A percentile compares a stretch with the other conserved stretches of the same genome.
Conservation (phyloP, 2,888 invertebrate species). For the Beris chalybata region DNA sequence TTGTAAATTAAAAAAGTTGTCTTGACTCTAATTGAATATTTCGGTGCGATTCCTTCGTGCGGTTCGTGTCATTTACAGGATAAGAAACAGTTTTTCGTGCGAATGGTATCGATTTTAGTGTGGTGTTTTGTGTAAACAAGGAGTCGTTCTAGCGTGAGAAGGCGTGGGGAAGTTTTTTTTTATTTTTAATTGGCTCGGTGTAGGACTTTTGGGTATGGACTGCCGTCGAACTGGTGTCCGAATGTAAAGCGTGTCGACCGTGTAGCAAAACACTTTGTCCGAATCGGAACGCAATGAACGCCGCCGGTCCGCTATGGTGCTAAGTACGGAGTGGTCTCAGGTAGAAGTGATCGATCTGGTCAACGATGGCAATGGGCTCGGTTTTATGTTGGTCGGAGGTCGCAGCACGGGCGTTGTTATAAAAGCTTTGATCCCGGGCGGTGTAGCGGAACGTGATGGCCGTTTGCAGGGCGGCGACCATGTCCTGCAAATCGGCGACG, state of each 20-base stretch:
- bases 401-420: constrained; percentile 98
- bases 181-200: background rate
- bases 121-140: constrained; percentile 19
- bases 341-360: constrained; percentile 98
- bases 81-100: constrained; percentile 4
- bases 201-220: constrained; percentile 10
- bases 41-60: background rate
- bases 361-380: constrained; percentile 96
- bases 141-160: constrained; percentile 5
- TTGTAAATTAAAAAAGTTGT: background rate
- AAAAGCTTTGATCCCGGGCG: constrained; percentile 95
- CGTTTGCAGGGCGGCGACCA: constrained; percentile 97
- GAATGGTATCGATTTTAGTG: constrained; percentile 18
- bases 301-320: constrained; percentile 61
- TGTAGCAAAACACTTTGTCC: constrained; percentile 18
- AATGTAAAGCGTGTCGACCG: background rate
- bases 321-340: constrained; percentile 99
- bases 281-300: constrained; percentile 22
- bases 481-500: constrained; percentile 92
- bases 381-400: constrained; percentile 97
- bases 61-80: background rate
- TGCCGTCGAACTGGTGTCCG: background rate
- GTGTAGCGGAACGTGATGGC: constrained; percentile 94
- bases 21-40: background rate
- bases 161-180: constrained; percentile 12